Base-by-base conservation (phyloP, 2,113 vertebrate genomes). In the Bubo scandiacus region DNA sequence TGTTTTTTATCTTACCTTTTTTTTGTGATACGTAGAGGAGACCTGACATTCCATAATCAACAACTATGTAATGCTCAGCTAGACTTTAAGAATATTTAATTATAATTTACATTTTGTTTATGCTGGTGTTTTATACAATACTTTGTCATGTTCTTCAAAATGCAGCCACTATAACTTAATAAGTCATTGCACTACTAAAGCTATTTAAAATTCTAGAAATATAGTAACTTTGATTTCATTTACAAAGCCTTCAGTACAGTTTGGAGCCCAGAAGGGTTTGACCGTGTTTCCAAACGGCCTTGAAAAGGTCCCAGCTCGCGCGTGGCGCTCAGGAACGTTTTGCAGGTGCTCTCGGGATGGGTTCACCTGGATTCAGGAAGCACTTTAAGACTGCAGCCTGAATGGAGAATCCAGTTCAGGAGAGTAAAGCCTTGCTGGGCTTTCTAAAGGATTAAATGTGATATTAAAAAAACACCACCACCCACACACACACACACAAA, bases 111-210 rank as follows among this genome's bases (percentile, higher is more conserved):
- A 13, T 92, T 92, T 88, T 94, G 90, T 97, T 97, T 94, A 72
- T 94, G 92, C 95, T 96, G 96, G 92, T 97, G 97, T 98, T 96
- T 90, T 92, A 94, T 94, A 81, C 81, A 92, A 54, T 73, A 84
- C 87, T 94, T 96, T 88, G 91, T 93, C 75, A 13, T 94, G 94
- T 94, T 94, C 89, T 85, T 94, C 88, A 78, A 63, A 94, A 92
- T 80, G 86, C 97, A 97, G 97, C 97, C 98, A 97, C 97, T 98
- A 42, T 86, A 95, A 97, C 96, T 95, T 86, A 45, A 58, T 80
- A 97, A 97, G 80, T 97, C 97, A 86, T 98, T 98, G 98, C 98
- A 98, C 98, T 98, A 95, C 95, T 97, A 96, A 97, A 96, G 97
- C 97, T 97, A 88, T 96, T 96, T 94, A 95, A 96, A 94, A 85